Evolutionary conservation across 2,888 invertebrate species (phyloP), one percentile per base, ranked within the genome.

Genomic region (Drosophila bunnanda): DNA sequence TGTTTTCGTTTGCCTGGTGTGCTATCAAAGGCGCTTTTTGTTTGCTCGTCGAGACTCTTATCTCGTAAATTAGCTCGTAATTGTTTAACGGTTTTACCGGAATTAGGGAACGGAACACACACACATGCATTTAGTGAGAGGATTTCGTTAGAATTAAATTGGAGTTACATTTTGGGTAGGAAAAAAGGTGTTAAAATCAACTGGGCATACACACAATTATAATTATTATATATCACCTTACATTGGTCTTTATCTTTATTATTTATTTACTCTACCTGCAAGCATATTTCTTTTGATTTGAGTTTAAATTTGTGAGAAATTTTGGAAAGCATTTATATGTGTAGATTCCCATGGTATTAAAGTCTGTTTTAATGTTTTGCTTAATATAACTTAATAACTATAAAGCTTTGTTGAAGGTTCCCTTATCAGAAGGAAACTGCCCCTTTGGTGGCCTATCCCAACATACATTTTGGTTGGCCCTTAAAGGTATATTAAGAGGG

Each of bases 21-120:
- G 50, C 64, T 65, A 65, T 65, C 65, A 65, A 65, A 65, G 39
- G 41, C 20, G 38, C 44, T 30, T 34, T 41, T 36, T 65, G 61
- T 65, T 65, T 52, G 64, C 50, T 5, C 50, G n/a, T 25, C 32
- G 50, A 34, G 50, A 12, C 30, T 65, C 39, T 65, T 65, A 65
- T 65, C 64, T 61, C 50, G 50, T 50, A 65, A 61, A 61, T 65
- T 52, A 43, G 64, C 64, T 36, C 50, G 64, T 65, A 65, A 65
- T 65, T 65, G 62, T 30, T 52, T 43, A 65, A 61, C 62, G 41
- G 61, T 36, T 61, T 61, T 52, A 62, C 32, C 50, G 64, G 64
- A 65, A 65, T 65, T 52, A 62, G 50, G 50, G 62, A 65, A 65
- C 64, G 64, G 60, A 60, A 60, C 62, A 56, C 34, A 36, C 25